Percentiles rank a stretch among this genome's conserved stretches.
Evolutionary conservation across 1,140 invertebrate genomes (phyloP).

Genomic region (Drosophila fuyamai): DNA sequence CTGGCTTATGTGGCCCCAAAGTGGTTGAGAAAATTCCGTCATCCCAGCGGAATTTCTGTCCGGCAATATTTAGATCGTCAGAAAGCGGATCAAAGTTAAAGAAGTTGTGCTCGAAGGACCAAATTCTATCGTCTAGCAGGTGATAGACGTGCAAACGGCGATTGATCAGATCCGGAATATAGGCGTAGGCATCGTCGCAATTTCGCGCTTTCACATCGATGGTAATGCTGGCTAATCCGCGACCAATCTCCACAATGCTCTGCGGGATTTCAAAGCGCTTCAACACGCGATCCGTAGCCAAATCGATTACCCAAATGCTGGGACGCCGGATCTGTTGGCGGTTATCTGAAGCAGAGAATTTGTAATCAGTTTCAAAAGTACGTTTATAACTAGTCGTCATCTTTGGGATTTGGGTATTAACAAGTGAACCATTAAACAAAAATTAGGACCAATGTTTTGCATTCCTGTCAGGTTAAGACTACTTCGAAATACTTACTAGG

Average conservation of each 20-base stretch:
- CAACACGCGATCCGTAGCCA: slow-evolving; percentile 86
- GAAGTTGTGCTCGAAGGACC: slow-evolving; percentile 90
- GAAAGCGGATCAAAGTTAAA: slow-evolving; percentile 89
- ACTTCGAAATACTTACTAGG: slow-evolving; percentile 47
- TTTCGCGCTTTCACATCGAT: slow-evolving; percentile 87
- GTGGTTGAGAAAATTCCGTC: slow-evolving; percentile 90
- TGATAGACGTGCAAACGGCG: slow-evolving; percentile 89
- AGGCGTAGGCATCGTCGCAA: slow-evolving; percentile 89
- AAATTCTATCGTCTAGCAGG: slow-evolving; percentile 86
- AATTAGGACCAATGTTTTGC: too few species aligned
- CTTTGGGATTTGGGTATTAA: too few species aligned
- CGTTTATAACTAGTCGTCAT: too few species aligned
- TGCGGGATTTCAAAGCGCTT: slow-evolving; percentile 75
- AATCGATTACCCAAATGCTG: slow-evolving; percentile 88
- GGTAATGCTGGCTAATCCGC: slow-evolving; percentile 87
- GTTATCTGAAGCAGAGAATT: slow-evolving; percentile 84
- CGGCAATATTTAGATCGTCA: slow-evolving; percentile 89
- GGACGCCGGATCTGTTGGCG: slow-evolving; percentile 86
- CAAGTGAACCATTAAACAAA: too few species aligned
- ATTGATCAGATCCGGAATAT: slow-evolving; percentile 89
- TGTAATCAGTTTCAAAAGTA: too few species aligned
- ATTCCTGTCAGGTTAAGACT: too few species aligned
- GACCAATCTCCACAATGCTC: slow-evolving; percentile 69
- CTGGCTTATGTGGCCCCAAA: slow-evolving; percentile 85
- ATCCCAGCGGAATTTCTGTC: slow-evolving; percentile 89